Conservation (phyloP, 2,888 invertebrate genomes). For the Epiperipatus broadwayi region DNA sequence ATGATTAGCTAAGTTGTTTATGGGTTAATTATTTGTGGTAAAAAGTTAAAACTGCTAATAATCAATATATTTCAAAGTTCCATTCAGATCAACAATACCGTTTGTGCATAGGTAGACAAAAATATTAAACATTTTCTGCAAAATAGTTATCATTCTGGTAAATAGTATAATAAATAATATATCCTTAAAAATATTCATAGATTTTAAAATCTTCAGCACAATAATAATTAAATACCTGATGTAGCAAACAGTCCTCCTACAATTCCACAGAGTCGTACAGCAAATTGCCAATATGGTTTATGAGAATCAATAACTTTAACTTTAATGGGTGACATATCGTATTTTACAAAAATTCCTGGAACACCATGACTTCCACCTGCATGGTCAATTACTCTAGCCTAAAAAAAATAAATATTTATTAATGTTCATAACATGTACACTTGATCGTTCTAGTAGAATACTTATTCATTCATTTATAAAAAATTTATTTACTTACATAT, state of each 20-base stretch:
- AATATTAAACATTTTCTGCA: too few relatives aligned
- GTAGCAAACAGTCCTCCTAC: conserved; percentile 82
- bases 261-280: conserved; percentile 68
- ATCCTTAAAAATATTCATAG: too few relatives aligned
- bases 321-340: conserved; percentile 75
- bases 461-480: conserved; percentile 12
- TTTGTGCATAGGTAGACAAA: too few relatives aligned
- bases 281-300: conserved; percentile 49
- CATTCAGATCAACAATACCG: too few relatives aligned
- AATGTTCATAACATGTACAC: neutral
- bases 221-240: conserved; percentile 36
- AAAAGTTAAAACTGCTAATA: too few relatives aligned
- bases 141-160: too few relatives aligned
- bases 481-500: too few relatives aligned
- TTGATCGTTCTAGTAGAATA: neutral
- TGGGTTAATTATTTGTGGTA: too few relatives aligned
- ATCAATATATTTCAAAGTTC: too few relatives aligned
- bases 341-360: conserved; percentile 84
- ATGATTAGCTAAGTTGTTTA: too few relatives aligned
- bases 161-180: neutral
- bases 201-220: neutral
- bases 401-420: conserved; percentile 14
- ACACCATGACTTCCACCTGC: conserved; percentile 67
- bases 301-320: conserved; percentile 47
- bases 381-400: conserved; percentile 53